Conservation (phyloP, 2,888 invertebrate species). For the Orchesellides sinensis region DNA sequence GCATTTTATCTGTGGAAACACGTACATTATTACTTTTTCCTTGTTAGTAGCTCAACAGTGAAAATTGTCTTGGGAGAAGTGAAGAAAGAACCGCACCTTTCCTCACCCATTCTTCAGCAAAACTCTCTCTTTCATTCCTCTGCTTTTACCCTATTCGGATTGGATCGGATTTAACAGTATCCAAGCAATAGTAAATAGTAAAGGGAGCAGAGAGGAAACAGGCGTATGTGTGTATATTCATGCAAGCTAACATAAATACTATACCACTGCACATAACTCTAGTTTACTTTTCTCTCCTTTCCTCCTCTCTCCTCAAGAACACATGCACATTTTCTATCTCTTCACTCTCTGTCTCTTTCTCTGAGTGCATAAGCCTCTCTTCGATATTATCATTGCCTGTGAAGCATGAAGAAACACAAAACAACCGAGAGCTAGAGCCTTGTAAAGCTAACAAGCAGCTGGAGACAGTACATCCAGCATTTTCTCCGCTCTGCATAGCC, state of each 20-base stretch:
- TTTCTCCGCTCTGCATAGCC: neutral
- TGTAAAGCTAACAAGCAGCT: slow-evolving; percentile 46
- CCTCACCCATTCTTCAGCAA: slow-evolving; percentile 36
- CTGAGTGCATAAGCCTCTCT: slow-evolving; percentile 18
- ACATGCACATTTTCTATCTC: slow-evolving; percentile 4
- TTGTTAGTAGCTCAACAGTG: slow-evolving; percentile 3
- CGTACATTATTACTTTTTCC: slow-evolving; percentile 1
- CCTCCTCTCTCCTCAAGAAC: no score
- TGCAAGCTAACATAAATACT: neutral
- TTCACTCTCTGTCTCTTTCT: no score
- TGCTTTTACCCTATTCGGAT: slow-evolving; percentile 36
- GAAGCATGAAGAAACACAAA: slow-evolving; percentile 21
- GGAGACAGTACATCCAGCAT: slow-evolving; percentile 4
- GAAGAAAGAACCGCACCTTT: slow-evolving; percentile 57
- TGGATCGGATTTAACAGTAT: slow-evolving; percentile 39
- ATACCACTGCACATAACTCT: neutral
- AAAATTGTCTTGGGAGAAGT: slow-evolving; percentile 57
- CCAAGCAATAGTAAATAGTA: no score
- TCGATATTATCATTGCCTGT: slow-evolving; percentile 25
- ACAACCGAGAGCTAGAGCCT: neutral
- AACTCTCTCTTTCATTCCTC: slow-evolving; percentile 4
- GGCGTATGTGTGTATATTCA: neutral
- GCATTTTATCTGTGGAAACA: slow-evolving; percentile 34
- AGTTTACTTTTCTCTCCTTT: neutral
- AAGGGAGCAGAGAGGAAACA: neutral